Percentiles rank a stretch among this genome's conserved stretches.
Evolutionary conservation across 92 coral and sea anemone species (phyloP).

Genomic region (Actinernus sp.): DNA sequence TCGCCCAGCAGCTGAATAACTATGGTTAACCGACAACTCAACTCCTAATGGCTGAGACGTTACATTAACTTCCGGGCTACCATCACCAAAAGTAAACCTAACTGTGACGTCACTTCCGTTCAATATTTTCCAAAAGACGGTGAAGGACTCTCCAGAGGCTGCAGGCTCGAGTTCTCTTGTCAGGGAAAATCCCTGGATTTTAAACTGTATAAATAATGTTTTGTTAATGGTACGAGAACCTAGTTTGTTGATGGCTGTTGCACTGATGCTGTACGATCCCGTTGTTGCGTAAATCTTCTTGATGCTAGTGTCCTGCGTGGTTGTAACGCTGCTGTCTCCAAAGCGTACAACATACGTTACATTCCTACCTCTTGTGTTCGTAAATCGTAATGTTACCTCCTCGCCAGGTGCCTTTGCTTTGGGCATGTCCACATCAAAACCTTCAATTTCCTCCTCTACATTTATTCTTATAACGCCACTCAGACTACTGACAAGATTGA

Average conservation of each 20-base stretch:
- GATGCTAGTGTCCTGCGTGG: slow-evolving; percentile 19
- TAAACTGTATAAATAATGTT: slow-evolving; percentile 49
- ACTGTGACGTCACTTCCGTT: slow-evolving; percentile 81
- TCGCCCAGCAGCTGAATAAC: slow-evolving; percentile 34
- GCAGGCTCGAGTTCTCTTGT: slow-evolving; percentile 8
- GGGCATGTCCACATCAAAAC: slow-evolving; percentile 43
- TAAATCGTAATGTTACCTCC: slow-evolving; percentile 15
- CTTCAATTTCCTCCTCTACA: slow-evolving; percentile 76
- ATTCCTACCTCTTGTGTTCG: slow-evolving; percentile 57
- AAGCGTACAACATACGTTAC: slow-evolving; percentile 59
- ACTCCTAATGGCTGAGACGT: slow-evolving; percentile 14
- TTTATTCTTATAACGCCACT: slow-evolving; percentile 38
- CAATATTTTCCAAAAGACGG: slow-evolving; percentile 61
- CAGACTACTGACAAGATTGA: slow-evolving; percentile 70
- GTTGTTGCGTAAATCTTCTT: slow-evolving; percentile 18
- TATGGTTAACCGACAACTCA: slow-evolving; percentile 31
- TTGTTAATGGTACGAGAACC: slow-evolving; percentile 12
- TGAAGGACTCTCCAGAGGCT: slow-evolving; percentile 11
- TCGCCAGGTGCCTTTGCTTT: slow-evolving; percentile 51
- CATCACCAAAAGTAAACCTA: slow-evolving; percentile 58
- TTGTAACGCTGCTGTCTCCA: slow-evolving; percentile 68
- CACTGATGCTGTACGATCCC: slow-evolving; percentile 34
- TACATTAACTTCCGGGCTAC: slow-evolving; percentile 9
- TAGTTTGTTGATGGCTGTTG: slow-evolving; percentile 71
- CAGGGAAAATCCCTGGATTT: slow-evolving; percentile 55